A percentile compares a stretch with the other conserved stretches of the same genome.
Evolutionary conservation across 2,888 invertebrate species (phyloP).

Genomic region (Dyspetes luteomarginatus): DNA sequence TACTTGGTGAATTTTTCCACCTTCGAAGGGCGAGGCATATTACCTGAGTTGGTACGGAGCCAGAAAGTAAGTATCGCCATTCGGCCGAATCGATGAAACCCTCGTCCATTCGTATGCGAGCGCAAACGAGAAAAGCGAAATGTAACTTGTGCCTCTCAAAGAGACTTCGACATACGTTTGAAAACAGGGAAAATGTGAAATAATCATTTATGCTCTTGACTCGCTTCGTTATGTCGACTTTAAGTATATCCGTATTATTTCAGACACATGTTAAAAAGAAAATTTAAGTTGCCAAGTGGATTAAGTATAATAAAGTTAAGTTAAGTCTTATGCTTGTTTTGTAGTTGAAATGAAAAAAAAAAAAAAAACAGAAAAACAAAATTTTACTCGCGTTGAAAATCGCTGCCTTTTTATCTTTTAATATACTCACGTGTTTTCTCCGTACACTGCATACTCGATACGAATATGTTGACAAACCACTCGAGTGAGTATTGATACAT

Average conservation of each 20-base stretch:
- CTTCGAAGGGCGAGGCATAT: conserved; percentile 14
- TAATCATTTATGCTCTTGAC: conserved; percentile 91
- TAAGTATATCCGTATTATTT: too few relatives aligned
- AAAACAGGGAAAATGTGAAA: conserved; percentile 92
- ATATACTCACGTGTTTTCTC: conserved; percentile 86
- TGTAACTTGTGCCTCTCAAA: conserved; percentile 95
- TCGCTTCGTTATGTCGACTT: conserved; percentile 90
- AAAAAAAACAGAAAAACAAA: too few relatives aligned
- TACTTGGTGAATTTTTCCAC: not conserved
- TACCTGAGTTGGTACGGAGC: conserved; percentile 87
- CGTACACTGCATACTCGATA: conserved; percentile 89
- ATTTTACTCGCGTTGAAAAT: too few relatives aligned
- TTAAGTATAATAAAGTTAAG: too few relatives aligned
- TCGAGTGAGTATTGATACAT: conserved; percentile 98
- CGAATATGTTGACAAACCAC: conserved; percentile 94
- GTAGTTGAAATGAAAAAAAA: too few relatives aligned
- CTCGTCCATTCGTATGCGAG: conserved; percentile 87
- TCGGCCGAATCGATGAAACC: conserved; percentile 87
- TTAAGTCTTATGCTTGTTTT: too few relatives aligned
- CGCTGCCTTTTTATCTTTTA: not conserved
- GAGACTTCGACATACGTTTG: conserved; percentile 94
- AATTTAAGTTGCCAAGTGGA: too few relatives aligned
- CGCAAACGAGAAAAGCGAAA: conserved; percentile 91
- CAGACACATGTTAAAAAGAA: too few relatives aligned
- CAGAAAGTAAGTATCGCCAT: conserved; percentile 91